Evolutionary conservation across 2,113 vertebrate species (phyloP).

Genomic region (Menura novaehollandiae): DNA sequence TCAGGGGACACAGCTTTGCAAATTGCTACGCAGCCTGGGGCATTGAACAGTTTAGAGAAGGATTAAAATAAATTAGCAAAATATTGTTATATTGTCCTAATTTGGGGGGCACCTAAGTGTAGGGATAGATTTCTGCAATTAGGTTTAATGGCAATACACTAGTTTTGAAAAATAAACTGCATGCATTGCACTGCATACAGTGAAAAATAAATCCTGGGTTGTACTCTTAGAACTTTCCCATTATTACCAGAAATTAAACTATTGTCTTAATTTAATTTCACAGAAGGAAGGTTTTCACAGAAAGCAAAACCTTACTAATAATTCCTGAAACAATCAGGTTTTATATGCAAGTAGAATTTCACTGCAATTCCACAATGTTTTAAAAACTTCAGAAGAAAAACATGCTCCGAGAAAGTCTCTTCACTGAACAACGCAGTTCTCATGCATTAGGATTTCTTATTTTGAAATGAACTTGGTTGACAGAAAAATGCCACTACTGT

Average conservation of each 20-base stretch:
- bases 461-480: background rate
- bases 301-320: background rate
- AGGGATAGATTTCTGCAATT: background rate
- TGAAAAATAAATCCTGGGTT: background rate
- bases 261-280: background rate
- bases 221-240: background rate
- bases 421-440: background rate
- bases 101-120: background rate
- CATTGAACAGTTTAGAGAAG: background rate
- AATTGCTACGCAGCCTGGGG: background rate
- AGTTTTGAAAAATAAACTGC: background rate
- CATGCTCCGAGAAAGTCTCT: background rate
- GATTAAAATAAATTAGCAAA: background rate
- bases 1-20: background rate
- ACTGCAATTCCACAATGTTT: background rate
- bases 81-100: background rate
- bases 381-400: background rate
- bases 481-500: constrained; percentile 22
- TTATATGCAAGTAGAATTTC: background rate
- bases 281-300: background rate
- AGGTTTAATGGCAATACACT: background rate
- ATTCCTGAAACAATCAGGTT: background rate
- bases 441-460: background rate
- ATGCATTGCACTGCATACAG: background rate
- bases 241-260: background rate